Percentiles rank a stretch among this genome's conserved stretches.
Evolutionary conservation across 1,140 invertebrate species (phyloP).

Genomic region (Calliopsis andreniformis): DNA sequence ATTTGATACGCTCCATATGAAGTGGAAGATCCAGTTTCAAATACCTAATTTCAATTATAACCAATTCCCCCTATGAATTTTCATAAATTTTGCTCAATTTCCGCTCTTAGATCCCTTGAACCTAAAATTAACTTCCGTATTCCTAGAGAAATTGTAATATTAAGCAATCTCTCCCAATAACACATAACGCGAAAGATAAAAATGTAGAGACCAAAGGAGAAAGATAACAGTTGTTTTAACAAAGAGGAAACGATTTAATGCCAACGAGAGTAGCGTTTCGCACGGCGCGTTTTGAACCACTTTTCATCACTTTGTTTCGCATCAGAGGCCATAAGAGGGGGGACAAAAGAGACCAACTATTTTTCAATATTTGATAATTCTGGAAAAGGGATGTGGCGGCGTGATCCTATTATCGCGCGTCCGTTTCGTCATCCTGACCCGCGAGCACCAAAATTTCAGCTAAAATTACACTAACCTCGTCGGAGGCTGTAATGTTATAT

Average conservation of each 20-base stretch:
- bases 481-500: background rate
- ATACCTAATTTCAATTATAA: too few relatives aligned
- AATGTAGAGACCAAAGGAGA: too few relatives aligned
- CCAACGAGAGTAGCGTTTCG: background rate
- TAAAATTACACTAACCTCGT: background rate
- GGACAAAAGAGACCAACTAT: too few relatives aligned
- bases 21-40: too few relatives aligned
- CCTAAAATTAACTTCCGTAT: too few relatives aligned
- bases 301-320: background rate
- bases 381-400: background rate
- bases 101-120: too few relatives aligned
- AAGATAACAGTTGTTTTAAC: background rate
- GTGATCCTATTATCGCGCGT: background rate
- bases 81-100: too few relatives aligned
- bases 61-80: too few relatives aligned
- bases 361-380: constrained; percentile 21
- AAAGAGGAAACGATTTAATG: background rate
- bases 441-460: too few relatives aligned
- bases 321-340: background rate
- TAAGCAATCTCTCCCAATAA: too few relatives aligned
- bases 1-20: background rate
- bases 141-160: too few relatives aligned
- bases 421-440: background rate
- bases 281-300: background rate
- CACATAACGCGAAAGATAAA: too few relatives aligned